Evolutionary conservation across 1,140 invertebrate species (phyloP), one percentile per base, ranked within the genome.

Genomic region (Calosoma granatense): DNA sequence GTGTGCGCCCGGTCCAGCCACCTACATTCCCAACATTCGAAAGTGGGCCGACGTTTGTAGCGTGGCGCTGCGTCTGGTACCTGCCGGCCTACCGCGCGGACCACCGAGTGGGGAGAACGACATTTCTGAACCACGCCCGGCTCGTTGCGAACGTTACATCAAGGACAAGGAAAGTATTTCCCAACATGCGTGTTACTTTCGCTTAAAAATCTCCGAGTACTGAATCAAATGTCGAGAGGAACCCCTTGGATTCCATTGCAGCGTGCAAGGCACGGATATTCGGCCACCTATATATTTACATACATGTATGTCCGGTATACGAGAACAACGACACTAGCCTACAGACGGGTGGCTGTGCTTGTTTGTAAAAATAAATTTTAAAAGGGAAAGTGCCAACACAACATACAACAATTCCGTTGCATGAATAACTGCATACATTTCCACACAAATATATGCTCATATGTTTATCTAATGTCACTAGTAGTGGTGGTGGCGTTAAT

Each of bases 141-240:
- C 22, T 15, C 21, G 47, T 55, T 60, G 56, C 56, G 59, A 57
- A 60, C 56, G 58, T 58, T 60, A 61, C 56, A 60, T 59, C 64
- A 68, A 66, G 65, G 66, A 66, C 66, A 62, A 65, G 56, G 66
- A 66, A 68, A 68, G 65, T 65, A 65, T 65, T 66, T 65, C 60
- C 60, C 57, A 63, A 61, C 59, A 57, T n/a, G 6, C 26, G n/a
- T 36, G 26, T 36, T 36, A 65, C 65, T 67, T 67, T 67, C 65
- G 65, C 63, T 58, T 64, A 36, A 36, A 36, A 36, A 36, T 9
- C 26, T 36, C 6, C 26, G 26, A n/a, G 26, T n/a, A 36, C 26
- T 36, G 6, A 9, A 36, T 36, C 26, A 36, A 36, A 36, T 9
- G 26, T 36, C n/a, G 26, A 36, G 26, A 36, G 26, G 26, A 36